Conservation (phyloP, 2,113 vertebrate genomes). For the Cyprinodon tularosa region DNA sequence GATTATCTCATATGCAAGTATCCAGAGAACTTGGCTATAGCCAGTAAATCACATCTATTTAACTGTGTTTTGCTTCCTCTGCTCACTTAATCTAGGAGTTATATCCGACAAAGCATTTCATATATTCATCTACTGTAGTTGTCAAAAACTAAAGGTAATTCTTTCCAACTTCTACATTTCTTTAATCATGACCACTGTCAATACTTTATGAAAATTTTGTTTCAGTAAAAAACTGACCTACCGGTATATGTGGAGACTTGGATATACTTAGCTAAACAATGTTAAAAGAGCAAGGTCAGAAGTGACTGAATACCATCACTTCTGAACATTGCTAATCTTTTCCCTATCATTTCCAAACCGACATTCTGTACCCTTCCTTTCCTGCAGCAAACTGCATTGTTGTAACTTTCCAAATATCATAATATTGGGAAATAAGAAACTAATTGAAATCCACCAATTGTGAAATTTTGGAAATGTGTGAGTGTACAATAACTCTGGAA, state of each 20-base stretch:
- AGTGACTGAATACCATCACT: not conserved
- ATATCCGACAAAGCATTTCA: not conserved
- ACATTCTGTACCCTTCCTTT: not conserved
- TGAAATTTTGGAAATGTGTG: no score
- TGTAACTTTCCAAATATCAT: no score
- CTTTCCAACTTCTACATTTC: not conserved
- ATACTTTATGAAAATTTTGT: not conserved
- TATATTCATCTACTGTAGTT: not conserved
- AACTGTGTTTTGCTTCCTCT: not conserved
- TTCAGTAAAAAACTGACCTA: not conserved
- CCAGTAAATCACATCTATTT: not conserved
- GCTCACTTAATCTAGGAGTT: not conserved
- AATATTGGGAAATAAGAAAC: no score
- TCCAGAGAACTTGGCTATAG: not conserved
- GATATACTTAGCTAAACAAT: not conserved
- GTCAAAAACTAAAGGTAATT: not conserved
- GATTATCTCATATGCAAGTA: not conserved
- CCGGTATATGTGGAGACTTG: not conserved
- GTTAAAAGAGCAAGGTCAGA: not conserved
- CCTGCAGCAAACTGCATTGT: no score
- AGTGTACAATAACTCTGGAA: no score
- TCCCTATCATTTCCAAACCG: not conserved
- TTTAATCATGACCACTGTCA: not conserved
- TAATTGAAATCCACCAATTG: no score
- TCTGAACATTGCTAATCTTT: not conserved